Conservation (phyloP, 2,797 vertebrate species). For the Xenentodon cancila region DNA sequence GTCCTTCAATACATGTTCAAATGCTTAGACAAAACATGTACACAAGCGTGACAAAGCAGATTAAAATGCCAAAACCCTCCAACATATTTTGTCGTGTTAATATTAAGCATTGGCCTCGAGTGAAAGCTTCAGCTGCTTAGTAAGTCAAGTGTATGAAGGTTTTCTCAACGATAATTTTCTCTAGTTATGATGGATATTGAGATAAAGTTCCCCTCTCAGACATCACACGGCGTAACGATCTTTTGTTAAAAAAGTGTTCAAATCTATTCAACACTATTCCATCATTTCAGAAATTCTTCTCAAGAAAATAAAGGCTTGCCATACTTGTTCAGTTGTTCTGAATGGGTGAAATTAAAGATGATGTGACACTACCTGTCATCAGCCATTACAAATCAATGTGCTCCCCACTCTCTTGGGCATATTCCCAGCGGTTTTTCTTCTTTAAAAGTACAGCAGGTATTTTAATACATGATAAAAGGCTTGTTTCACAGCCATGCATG, state of each 20-base stretch:
- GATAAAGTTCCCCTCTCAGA: slow-evolving; percentile 36
- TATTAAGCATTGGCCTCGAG: slow-evolving; percentile 35
- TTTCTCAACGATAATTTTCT: slow-evolving; percentile 52
- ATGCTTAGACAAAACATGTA: slow-evolving; percentile 59
- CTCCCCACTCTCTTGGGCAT: slow-evolving; percentile 56
- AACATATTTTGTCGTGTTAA: slow-evolving; percentile 46
- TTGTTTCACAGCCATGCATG: slow-evolving; percentile 49
- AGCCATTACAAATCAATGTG: slow-evolving; percentile 78
- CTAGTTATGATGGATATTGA: slow-evolving; percentile 61
- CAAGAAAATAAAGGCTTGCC: slow-evolving; percentile 21
- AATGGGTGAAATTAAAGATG: slow-evolving; percentile 83
- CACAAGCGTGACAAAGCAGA: slow-evolving; percentile 58
- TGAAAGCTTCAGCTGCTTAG: slow-evolving; percentile 50
- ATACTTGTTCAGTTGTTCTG: slow-evolving; percentile 69
- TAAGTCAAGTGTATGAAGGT: slow-evolving; percentile 53
- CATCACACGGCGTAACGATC: slow-evolving; percentile 75
- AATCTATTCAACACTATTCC: slow-evolving; percentile 59
- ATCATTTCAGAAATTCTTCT: slow-evolving; percentile 61
- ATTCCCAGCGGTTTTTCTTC: slow-evolving; percentile 79
- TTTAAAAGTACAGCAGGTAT: slow-evolving; percentile 80
- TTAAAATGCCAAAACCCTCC: slow-evolving; percentile 55
- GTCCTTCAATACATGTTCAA: slow-evolving; percentile 45
- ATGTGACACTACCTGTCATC: slow-evolving; percentile 81
- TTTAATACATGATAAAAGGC: slow-evolving; percentile 80
- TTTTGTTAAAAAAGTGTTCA: slow-evolving; percentile 68